Evolutionary conservation across 2,797 vertebrate genomes (phyloP), one percentile per base, ranked within the genome.

Genomic region (Chelonia mydas): DNA sequence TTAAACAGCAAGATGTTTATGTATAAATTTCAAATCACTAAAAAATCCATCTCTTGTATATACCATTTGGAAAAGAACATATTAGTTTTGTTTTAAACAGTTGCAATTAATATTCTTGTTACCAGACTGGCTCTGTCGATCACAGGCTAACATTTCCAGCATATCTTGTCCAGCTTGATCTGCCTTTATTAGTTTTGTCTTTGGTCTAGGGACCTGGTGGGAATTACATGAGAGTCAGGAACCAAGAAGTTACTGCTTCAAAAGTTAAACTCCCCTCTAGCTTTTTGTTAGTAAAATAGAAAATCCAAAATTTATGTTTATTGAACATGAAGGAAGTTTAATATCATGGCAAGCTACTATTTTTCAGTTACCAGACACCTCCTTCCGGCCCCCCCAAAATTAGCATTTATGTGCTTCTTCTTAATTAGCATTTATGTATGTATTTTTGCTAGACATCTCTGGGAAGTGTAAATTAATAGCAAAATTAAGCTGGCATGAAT

Each of bases 121-220:
- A 99, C 98, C 99, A 45, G 99, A 99, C 87, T 99, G 99, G 98
- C 99, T 99, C 96, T 99, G 99, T 57, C 99, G 98, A 97, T 99
- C 99, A 91, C 97, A 99, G 84, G 99, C 99, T 97, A 99, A 97
- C 54, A 98, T 97, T 97, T 99, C 99, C 86, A 99, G 90, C 79
- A 98, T 93, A 90, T 98, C 99, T 74, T 98, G 98, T 81, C 98
- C 96, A 1, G 96, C 83, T 79, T 98, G 98, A 90, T 99, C 99
- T 94, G 98, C 98, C 96, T 99, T 99, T 94, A 99, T 98, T 94
- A 98, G 96, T 98, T 99, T 99, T 86, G 97, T 95, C 98, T 99
- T 99, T 96, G 99, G 99, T 98, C 98, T 99, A 89, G 99, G 99
- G 93, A 99, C 98, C 99, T 99, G 94, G 51, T 88, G 76, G 33